These are phyloP conservation scores for Ectemnius lituratus DNA, from an alignment of 2,888 invertebrate genomes.

Conservation along the genomic window DNA sequence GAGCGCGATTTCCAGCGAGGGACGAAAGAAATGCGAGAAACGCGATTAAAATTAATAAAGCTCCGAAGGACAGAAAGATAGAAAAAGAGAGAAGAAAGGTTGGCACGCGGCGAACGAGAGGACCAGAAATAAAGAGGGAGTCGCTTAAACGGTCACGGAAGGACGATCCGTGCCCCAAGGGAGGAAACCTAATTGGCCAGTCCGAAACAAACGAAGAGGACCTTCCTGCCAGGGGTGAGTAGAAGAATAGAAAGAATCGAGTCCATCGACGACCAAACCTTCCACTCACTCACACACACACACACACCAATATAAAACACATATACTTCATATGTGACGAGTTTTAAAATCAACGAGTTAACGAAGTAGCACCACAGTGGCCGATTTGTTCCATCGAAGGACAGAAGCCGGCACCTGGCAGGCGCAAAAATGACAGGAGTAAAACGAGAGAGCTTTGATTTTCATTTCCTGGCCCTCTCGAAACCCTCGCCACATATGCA, in stretches of 20 bases:
- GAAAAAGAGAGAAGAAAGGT: too few relatives aligned
- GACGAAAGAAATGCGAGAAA: too few relatives aligned
- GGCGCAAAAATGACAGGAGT: slow-evolving; percentile 5
- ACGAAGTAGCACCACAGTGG: not conserved
- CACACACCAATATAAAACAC: not conserved
- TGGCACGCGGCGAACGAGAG: too few relatives aligned
- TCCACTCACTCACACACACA: not conserved
- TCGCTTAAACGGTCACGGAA: not conserved
- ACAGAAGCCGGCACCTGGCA: not conserved
- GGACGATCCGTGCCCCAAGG: not conserved
- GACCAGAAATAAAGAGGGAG: not conserved
- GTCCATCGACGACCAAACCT: not conserved
- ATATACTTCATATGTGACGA: too few relatives aligned
- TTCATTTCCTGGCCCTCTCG: slow-evolving; percentile 46
- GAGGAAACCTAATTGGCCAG: not conserved
- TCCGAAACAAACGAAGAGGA: not conserved
- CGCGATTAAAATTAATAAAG: too few relatives aligned
- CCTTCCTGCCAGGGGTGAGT: not conserved
- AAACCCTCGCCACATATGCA: not conserved
- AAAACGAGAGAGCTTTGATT: slow-evolving; percentile 47
- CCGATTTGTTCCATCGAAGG: not conserved
- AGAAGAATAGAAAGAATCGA: not conserved
- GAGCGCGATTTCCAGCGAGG: too few relatives aligned
- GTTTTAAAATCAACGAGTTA: too few relatives aligned
- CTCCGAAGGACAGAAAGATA: too few relatives aligned